Evolutionary conservation across 2,113 vertebrate genomes (phyloP).

Genomic region (Pseudonaja textilis): DNA sequence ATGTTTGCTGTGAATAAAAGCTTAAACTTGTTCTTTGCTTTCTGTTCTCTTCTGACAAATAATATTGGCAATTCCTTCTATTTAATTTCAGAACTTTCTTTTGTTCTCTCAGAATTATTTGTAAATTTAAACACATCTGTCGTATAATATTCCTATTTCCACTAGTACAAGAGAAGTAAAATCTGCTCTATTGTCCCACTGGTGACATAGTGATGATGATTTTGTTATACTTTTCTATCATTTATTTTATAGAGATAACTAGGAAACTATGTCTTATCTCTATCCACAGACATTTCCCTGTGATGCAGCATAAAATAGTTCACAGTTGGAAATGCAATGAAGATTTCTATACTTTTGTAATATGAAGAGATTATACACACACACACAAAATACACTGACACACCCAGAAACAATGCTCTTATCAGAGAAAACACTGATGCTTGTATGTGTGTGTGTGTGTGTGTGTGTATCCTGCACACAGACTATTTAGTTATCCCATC

Average conservation of each 20-base stretch:
- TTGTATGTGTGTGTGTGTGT: background rate
- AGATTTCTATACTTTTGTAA: constrained; percentile 58
- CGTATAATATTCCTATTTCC: constrained; percentile 19
- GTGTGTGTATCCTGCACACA: constrained; percentile 26
- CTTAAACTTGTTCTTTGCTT: constrained; percentile 18
- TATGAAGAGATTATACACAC: constrained; percentile 13
- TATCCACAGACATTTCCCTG: constrained; percentile 67
- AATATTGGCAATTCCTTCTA: constrained; percentile 19
- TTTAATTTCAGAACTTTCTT: constrained; percentile 33
- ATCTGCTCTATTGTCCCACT: constrained; percentile 23
- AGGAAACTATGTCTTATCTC: constrained; percentile 69
- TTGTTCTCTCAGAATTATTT: constrained; percentile 52
- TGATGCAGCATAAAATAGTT: constrained; percentile 62
- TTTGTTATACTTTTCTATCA: constrained; percentile 66
- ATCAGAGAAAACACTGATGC: constrained; percentile 15
- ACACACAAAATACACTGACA: constrained; percentile 25
- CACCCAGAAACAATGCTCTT: constrained; percentile 47
- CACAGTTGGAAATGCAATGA: constrained; percentile 57
- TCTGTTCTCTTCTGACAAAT: background rate
- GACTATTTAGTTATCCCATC: background rate
- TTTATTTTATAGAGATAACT: constrained; percentile 71
- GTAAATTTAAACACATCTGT: constrained; percentile 29
- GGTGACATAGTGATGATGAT: constrained; percentile 54
- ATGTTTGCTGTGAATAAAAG: background rate
- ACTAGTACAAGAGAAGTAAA: constrained; percentile 11